Evolutionary conservation across 1,140 invertebrate genomes (phyloP).

Genomic region (Heliothis subflexa): DNA sequence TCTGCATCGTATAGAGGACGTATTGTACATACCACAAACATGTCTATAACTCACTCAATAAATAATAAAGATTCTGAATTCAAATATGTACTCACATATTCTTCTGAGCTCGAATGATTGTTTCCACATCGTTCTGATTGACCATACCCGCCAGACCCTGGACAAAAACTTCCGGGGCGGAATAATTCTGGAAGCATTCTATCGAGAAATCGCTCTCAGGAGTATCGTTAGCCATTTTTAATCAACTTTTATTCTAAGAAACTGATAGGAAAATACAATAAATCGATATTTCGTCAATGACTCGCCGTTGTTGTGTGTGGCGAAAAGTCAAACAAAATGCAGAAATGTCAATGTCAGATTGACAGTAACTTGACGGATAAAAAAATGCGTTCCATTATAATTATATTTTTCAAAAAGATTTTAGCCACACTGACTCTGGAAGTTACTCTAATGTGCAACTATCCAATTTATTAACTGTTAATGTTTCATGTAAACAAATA

Average conservation of each 20-base stretch:
- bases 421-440: no score
- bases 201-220: slow-evolving; percentile 86
- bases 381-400: slow-evolving; percentile 4
- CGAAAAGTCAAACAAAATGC: background rate
- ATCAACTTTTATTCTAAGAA: background rate
- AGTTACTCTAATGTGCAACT: no score
- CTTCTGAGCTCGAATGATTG: slow-evolving; percentile 96
- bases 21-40: no score
- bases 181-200: slow-evolving; percentile 96
- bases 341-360: background rate
- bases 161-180: slow-evolving; percentile 95
- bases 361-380: slow-evolving; percentile 6
- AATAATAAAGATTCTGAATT: no score
- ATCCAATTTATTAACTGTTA: no score
- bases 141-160: slow-evolving; percentile 96
- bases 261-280: background rate
- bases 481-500: no score
- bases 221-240: slow-evolving; percentile 81
- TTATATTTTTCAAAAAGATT: no score
- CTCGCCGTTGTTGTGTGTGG: background rate
- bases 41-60: background rate
- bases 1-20: no score
- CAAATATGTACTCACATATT: slow-evolving; percentile 98
- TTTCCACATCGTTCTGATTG: slow-evolving; percentile 95
- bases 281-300: slow-evolving; percentile 10